These are phyloP conservation scores for Ormyrus pomaceus DNA, from an alignment of 2,888 invertebrate genomes.

Conservation along the genomic window DNA sequence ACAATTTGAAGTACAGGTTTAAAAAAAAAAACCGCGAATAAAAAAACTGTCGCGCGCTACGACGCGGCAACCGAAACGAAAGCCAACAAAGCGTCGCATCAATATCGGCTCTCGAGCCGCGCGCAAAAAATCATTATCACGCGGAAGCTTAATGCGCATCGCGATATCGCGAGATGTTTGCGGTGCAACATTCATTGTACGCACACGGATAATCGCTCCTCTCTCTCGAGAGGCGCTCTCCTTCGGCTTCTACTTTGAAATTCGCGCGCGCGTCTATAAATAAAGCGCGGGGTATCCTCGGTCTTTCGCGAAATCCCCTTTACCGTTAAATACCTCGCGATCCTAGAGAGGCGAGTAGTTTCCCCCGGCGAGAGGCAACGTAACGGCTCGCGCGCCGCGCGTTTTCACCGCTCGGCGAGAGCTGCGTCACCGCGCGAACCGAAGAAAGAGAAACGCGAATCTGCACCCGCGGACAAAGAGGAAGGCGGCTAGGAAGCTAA, in stretches of 20 bases:
- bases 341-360: slow-evolving; percentile 6
- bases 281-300: not conserved
- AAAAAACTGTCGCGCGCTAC: no score
- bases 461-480: slow-evolving; percentile 9
- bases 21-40: no score
- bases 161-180: no score
- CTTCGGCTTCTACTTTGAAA: not conserved
- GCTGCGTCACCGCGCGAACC: slow-evolving; percentile 18
- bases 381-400: slow-evolving; percentile 31
- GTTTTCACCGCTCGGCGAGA: not conserved
- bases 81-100: no score
- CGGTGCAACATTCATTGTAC: no score
- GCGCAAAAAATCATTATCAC: no score
- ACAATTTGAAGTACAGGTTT: no score
- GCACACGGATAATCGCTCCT: no score
- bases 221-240: not conserved
- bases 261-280: slow-evolving; percentile 16
- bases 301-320: slow-evolving; percentile 11
- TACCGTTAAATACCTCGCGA: slow-evolving; percentile 49
- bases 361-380: slow-evolving; percentile 11
- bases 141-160: no score
- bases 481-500: slow-evolving; percentile 16
- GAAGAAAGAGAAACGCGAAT: slow-evolving; percentile 49
- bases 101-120: no score
- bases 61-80: no score